Evolutionary conservation across 1,140 invertebrate species (phyloP), one percentile per base, ranked within the genome.

Genomic region (Antheraea pernyi): DNA sequence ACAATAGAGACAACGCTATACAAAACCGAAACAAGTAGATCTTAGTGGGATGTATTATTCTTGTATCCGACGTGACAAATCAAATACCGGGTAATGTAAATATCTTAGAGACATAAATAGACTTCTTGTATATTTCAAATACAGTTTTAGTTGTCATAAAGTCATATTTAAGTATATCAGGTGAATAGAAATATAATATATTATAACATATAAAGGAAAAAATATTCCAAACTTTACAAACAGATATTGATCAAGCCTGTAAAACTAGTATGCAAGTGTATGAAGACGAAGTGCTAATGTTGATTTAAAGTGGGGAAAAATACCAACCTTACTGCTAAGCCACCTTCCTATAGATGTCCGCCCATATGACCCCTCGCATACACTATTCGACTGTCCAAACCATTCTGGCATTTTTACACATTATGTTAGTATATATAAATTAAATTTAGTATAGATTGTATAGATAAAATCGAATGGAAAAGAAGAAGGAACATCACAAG

Each of bases 381-480:
- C 16, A 16, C 6, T 53, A 53, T 53, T 53, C 16, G 46, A 53
- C 46, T 16, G 46, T 53, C 46, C 46, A 53, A 53, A 53, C 13
- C 46, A 13, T n/a, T 53, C 46, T 53, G 46, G 46, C 16, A 53
- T 53, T 53, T 53, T 53, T 53, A 53, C 46, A 53, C 13, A 53
- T 53, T 53, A 53, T 16, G 46, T 53, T 53, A 53, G 46, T 53
- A 53, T 53, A 16, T 53, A 53, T 53, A 16, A 53, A 53, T 53
- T 13, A 53, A 53, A 53, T 16, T 53, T 53, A 53, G 11, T 53
- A 53, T 53, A 53, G 46, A 13, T 53, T 53, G 9, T 16, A n/a
- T n/a, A n/a, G 46, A 16, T 16, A 16, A 53, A 53, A 53, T 30
- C 4, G 22, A 30, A 4, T 30, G 22, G 22, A 30, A 30, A 30